Conservation (phyloP, 2,797 vertebrate species). For the Phyllotis vaccarum region DNA sequence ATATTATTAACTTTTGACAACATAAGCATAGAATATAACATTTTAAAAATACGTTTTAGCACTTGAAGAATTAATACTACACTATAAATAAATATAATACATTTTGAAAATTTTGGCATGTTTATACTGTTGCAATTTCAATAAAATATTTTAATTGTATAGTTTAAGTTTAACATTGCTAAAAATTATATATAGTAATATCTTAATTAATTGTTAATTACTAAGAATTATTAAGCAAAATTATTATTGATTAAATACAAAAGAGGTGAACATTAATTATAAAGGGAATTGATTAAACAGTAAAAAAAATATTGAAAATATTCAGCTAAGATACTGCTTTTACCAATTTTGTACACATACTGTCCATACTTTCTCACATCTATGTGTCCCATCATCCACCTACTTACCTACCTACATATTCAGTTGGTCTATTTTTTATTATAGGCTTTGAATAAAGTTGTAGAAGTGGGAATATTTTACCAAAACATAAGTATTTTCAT, state of each 20-base stretch:
- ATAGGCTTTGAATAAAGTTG: background rate
- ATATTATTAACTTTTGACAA: slow-evolving; percentile 65
- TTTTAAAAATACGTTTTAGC: slow-evolving; percentile 10
- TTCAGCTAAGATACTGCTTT: background rate
- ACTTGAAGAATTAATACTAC: background rate
- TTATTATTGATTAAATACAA: background rate
- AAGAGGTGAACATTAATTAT: background rate
- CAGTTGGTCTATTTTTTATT: background rate
- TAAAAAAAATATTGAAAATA: background rate
- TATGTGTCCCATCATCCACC: background rate
- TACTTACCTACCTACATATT: background rate
- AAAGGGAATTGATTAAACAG: background rate
- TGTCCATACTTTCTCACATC: background rate
- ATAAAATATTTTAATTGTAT: slow-evolving; percentile 15
- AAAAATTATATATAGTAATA: background rate
- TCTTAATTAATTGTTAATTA: background rate
- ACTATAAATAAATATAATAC: background rate
- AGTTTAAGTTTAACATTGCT: background rate
- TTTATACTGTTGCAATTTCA: background rate
- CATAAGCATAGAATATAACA: background rate
- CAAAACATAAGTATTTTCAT: background rate
- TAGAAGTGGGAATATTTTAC: background rate
- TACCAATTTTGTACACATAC: background rate
- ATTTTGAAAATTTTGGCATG: background rate
- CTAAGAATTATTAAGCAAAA: background rate